phyloP scores from a whole-genome alignment of 2,797 vertebrate genomes.

The Harpagifer antarcticus region DNA sequence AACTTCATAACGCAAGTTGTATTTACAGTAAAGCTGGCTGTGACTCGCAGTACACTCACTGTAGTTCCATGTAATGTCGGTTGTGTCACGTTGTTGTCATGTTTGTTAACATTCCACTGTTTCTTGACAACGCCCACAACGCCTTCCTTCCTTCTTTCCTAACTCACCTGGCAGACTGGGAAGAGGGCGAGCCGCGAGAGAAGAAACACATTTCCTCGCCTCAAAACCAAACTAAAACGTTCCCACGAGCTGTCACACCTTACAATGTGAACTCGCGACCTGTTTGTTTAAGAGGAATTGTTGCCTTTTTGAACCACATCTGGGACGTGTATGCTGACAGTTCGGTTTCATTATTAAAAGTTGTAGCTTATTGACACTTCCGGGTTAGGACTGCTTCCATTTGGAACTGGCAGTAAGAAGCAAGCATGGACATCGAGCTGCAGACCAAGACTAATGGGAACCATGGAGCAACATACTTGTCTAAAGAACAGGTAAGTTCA shows the following conservation, averaged over 20 bases:
- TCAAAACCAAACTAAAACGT: not conserved
- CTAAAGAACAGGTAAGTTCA: slow-evolving; percentile 41
- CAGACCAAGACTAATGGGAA: not conserved
- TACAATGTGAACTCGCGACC: not conserved
- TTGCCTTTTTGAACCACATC: not conserved
- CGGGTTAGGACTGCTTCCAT: slow-evolving; percentile 27
- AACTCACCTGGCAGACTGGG: slow-evolving; percentile 30
- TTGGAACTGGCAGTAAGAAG: accelerated
- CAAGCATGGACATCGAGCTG: slow-evolving; percentile 10
- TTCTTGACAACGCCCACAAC: slow-evolving; percentile 15
- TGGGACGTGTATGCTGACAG: not conserved
- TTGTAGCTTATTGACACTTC: not conserved
- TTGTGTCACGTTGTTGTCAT: not conserved
- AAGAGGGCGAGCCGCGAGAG: no score
- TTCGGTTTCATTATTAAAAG: not conserved
- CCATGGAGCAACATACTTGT: not conserved
- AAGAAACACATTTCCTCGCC: not conserved
- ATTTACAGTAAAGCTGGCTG: not conserved
- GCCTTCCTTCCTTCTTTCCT: no score
- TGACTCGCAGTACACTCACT: no score
- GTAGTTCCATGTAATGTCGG: accelerated
- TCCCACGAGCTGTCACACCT: not conserved
- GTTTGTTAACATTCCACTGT: not conserved
- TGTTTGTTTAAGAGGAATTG: not conserved
- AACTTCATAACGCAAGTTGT: no score